Base-by-base conservation (phyloP, 2,797 vertebrate genomes). In the Nothura maculosa region DNA sequence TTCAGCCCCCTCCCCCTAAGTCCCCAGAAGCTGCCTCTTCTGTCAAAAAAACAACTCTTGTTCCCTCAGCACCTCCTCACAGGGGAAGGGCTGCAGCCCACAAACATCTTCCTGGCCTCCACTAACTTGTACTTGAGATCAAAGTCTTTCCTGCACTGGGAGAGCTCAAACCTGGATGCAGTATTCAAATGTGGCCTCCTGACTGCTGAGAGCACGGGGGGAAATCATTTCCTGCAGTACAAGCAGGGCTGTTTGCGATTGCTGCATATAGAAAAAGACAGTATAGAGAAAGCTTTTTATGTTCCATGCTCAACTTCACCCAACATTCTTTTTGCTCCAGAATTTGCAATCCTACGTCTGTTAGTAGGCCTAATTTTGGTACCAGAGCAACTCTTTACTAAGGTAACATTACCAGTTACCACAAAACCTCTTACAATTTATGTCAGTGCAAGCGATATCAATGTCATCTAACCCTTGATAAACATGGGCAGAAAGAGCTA, bases 131-230 rank as follows among this genome's bases (percentile, higher is more conserved):
- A 69, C 28, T 27, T 19, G 15, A 68, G 68, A 78, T 40, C 55
- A 73, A 32, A 1, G 0, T 34, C 66, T 45, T 78, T 77, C 19
- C 54, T 47, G 14, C 47, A 57, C 10, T 6, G 52, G 38, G 38
- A 10, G 16, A 34, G 21, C 28, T 48, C 11, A 21, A 62, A 67
- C 34, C 25, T 40, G 13, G 50, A 47, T 32, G 25, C 34, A 81
- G 18, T 2, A 2, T 45, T 58, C 54, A 70, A 40, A 21, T 18
- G 34, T 0, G 0, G 38, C 17, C 22, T 68, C 54, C 15, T 17
- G 58, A 34, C 19, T 2, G 0, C 32, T 30, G 63, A 55, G 43
- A 1, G 34, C 20, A 50, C 10, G 32, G 42, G 45, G 28, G 5
- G 22, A n/a, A 45, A 66, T 32, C n/a, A 1, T 14, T 60, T 75